Conservation (phyloP, 35 echinoderm and acorn worm genomes). For the Stichopus chloronotus region DNA sequence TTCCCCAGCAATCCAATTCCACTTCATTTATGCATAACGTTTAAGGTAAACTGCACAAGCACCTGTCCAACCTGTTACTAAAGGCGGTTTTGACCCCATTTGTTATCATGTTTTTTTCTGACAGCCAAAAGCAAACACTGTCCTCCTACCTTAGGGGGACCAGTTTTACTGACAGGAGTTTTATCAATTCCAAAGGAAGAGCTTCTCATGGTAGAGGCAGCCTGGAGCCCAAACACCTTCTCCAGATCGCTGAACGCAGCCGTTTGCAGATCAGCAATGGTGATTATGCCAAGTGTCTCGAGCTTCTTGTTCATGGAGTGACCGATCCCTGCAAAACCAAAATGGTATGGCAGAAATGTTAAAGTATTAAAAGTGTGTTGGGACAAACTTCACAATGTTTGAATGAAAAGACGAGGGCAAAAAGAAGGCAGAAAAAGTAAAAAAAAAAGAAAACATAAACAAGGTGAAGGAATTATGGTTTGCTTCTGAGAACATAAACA, state of each 20-base stretch:
- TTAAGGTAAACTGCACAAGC: too few species aligned
- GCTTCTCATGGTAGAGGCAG: slow-evolving; percentile 64
- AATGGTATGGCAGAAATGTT: too few species aligned
- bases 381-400: too few species aligned
- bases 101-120: neutral
- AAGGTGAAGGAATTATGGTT: too few species aligned
- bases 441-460: too few species aligned
- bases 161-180: slow-evolving; percentile 69
- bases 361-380: too few species aligned
- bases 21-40: too few species aligned
- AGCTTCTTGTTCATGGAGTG: slow-evolving; percentile 82
- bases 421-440: too few species aligned
- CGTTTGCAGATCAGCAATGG: slow-evolving; percentile 61
- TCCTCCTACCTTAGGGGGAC: slow-evolving; percentile 75
- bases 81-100: neutral
- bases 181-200: slow-evolving; percentile 79
- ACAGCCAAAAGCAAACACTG: neutral
- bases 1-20: too few species aligned
- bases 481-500: too few species aligned
- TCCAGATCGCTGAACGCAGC: slow-evolving; percentile 44
- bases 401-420: too few species aligned
- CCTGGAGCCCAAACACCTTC: slow-evolving; percentile 67
- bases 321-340: slow-evolving; percentile 77
- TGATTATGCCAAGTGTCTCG: slow-evolving; percentile 69
- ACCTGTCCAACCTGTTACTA: neutral